Conservation (phyloP, 2,888 invertebrate genomes). For the Trichogramma evanescens region DNA sequence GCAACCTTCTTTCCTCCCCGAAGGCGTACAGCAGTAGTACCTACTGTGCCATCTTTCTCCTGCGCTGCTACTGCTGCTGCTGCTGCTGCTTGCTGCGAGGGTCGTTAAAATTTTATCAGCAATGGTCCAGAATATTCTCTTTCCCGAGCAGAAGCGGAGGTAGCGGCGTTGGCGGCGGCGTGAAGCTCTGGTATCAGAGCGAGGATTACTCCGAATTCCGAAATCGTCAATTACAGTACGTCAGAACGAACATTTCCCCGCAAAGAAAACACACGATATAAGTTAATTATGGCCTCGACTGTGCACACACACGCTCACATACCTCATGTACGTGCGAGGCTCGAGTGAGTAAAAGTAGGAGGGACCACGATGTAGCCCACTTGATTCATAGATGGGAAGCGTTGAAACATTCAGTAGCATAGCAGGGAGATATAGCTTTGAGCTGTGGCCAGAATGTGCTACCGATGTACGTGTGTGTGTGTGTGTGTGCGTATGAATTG, state of each 20-base stretch:
- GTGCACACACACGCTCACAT: too few relatives aligned
- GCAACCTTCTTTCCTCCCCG: constrained; percentile 2
- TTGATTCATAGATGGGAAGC: too few relatives aligned
- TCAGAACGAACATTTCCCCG: neutral
- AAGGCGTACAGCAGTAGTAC: neutral
- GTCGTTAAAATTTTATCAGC: constrained; percentile 25
- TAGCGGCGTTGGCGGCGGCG: constrained; percentile 3
- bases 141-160: constrained; percentile 17
- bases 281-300: neutral
- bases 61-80: neutral
- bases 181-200: too few relatives aligned
- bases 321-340: too few relatives aligned
- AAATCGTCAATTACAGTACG: constrained; percentile 19
- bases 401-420: too few relatives aligned
- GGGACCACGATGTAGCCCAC: too few relatives aligned
- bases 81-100: neutral
- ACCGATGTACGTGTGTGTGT: too few relatives aligned
- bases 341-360: too few relatives aligned
- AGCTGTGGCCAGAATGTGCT: too few relatives aligned
- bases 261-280: neutral
- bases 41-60: neutral
- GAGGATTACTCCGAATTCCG: constrained; percentile 18
- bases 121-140: constrained; percentile 22
- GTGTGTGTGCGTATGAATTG: too few relatives aligned
- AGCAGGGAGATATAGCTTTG: too few relatives aligned